These are phyloP conservation scores for Aphaenogaster rudis DNA, from an alignment of 1,140 invertebrate genomes.

Conservation along the genomic window DNA sequence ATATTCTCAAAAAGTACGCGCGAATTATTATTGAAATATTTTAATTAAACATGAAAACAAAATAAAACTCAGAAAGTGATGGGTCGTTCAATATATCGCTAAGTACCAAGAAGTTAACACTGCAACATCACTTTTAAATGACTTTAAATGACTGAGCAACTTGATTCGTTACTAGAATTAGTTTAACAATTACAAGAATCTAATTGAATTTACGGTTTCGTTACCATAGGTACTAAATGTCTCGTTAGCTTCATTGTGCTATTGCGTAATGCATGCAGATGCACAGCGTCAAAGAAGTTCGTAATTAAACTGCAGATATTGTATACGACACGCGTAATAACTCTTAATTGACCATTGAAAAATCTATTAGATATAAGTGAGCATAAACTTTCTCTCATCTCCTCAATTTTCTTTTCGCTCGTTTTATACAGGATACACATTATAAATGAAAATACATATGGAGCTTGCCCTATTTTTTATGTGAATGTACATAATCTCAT, in stretches of 20 bases:
- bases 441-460: background rate
- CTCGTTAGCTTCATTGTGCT: conserved; percentile 28
- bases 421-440: background rate
- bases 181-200: conserved; percentile 10
- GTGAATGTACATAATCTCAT: conserved; percentile 1
- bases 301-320: conserved; percentile 16
- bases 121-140: background rate
- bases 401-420: background rate
- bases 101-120: background rate
- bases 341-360: background rate
- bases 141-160: background rate
- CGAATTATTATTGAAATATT: background rate
- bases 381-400: background rate
- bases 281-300: background rate
- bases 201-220: conserved; percentile 69
- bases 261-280: conserved; percentile 62
- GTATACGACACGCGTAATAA: background rate
- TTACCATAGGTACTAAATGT: conserved; percentile 49
- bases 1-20: background rate
- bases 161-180: background rate
- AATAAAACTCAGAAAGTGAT: background rate
- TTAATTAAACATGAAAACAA: background rate
- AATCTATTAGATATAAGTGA: background rate
- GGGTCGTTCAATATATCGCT: background rate
- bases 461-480: background rate